Evolutionary conservation across 2,797 vertebrate genomes (phyloP), one percentile per base, ranked within the genome.

Genomic region (Sciurus carolinensis): DNA sequence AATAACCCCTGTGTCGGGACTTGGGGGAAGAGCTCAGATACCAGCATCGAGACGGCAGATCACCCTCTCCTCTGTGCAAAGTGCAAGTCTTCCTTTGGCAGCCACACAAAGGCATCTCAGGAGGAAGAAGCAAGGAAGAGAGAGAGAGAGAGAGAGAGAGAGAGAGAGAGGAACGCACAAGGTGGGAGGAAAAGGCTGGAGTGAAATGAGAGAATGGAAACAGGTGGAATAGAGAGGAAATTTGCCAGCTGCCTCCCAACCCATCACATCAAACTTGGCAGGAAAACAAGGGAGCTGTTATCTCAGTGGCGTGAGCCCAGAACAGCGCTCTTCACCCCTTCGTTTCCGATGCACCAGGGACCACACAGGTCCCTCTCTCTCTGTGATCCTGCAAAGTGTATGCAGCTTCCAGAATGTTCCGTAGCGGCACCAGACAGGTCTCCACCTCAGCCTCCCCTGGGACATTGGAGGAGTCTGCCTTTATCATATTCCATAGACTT

Each of bases 1-100:
- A 91, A 97, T 71, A 96, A 96, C 44, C 94, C 96, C 95, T 47
- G 82, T 87, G 95, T 92, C 96, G 95, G 30, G 95, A 97, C 36
- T 83, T 36, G 2, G 52, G 20, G 33, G 54, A 24, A 90, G 90
- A 69, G 92, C 47, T n/a, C 50, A 69, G 17, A 96, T 64, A 80
- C 94, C 92, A 39, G 77, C 87, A 0, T 0, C 0, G 77, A 89
- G 82, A 96, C 87, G 4, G 33, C 22, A 62, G 94, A 86, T 95
- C 81, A 88, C 93, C 66, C 91, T 82, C 24, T 81, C 81, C 66
- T 84, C 97, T 76, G 0, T 0, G 4, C 0, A 57, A 72, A 75
- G 90, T 0, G 1, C 64, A 24, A 87, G 95, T 69, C 88, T 75
- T 80, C 82, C 4, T 62, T 80, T 96, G 97, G 97, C 97, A 97